phyloP scores from a whole-genome alignment of 2,797 vertebrate species.

The Syngnathus rostellatus region DNA sequence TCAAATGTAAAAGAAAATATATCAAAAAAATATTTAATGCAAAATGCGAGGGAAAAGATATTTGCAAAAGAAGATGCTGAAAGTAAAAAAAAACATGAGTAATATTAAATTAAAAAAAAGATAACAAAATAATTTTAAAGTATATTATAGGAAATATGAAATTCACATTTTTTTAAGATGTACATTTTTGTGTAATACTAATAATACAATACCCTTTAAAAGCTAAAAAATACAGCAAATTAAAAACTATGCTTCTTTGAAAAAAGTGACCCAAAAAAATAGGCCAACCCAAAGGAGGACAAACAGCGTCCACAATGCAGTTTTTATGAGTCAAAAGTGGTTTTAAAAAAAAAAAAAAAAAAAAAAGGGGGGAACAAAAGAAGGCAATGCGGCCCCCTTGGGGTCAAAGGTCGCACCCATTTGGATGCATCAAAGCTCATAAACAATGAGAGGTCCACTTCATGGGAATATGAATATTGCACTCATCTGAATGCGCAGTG shows the following conservation, averaged over 20 bases:
- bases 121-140: too few relatives aligned
- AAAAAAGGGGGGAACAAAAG: neutral
- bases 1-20: too few relatives aligned
- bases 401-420: slow-evolving; percentile 16
- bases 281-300: neutral
- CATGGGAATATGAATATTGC: slow-evolving; percentile 62
- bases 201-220: too few relatives aligned
- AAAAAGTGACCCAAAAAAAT: slow-evolving; percentile 21
- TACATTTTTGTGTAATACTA: too few relatives aligned
- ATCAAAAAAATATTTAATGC: too few relatives aligned
- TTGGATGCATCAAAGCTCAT: slow-evolving; percentile 43
- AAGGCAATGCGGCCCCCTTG: slow-evolving; percentile 6
- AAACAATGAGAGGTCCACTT: slow-evolving; percentile 61
- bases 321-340: slow-evolving; percentile 14
- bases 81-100: too few relatives aligned
- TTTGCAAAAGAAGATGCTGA: too few relatives aligned
- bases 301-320: neutral
- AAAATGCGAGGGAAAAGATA: too few relatives aligned
- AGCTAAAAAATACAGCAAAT: neutral
- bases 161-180: too few relatives aligned
- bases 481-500: slow-evolving; percentile 55
- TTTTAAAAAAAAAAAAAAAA: neutral
- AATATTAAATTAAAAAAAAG: too few relatives aligned
- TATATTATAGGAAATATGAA: too few relatives aligned
- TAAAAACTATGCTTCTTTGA: neutral